Percentiles rank a stretch among this genome's conserved stretches.
Evolutionary conservation across 2,888 invertebrate genomes (phyloP).

Genomic region (Megaustenia siamemsis): DNA sequence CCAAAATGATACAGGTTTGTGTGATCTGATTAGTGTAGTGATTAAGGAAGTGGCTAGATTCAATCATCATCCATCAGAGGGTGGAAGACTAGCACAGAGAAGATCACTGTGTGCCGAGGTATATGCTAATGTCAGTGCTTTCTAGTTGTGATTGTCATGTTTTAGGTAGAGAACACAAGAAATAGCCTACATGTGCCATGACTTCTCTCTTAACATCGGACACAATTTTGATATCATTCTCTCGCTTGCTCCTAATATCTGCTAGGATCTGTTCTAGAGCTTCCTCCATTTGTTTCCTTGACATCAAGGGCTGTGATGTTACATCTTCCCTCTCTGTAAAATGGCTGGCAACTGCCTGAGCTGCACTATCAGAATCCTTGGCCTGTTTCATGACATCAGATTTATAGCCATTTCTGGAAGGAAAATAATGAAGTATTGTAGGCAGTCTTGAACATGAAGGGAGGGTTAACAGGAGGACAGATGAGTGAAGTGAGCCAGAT

Average conservation of each 20-base stretch:
- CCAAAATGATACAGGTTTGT: too few species aligned
- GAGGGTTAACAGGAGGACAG: too few species aligned
- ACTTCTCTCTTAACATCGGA: constrained; percentile 29
- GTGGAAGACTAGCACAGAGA: too few species aligned
- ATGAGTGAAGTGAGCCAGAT: too few species aligned
- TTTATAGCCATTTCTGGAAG: background rate
- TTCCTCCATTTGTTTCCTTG: constrained; percentile 25
- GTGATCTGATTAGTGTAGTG: too few species aligned
- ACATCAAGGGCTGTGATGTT: background rate
- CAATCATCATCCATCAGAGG: too few species aligned
- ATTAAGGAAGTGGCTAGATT: too few species aligned
- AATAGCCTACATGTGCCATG: constrained; percentile 12
- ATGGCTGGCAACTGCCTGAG: background rate
- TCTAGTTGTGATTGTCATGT: too few species aligned
- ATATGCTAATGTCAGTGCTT: too few species aligned
- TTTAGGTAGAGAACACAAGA: too few species aligned
- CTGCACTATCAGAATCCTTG: background rate
- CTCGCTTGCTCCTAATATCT: constrained; percentile 1
- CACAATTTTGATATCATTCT: constrained; percentile 21
- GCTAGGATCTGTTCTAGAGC: background rate
- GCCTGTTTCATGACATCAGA: background rate
- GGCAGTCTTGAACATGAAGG: too few species aligned
- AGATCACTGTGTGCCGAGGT: too few species aligned
- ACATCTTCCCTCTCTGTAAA: background rate
- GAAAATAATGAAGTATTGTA: background rate